These are phyloP conservation scores for Ectemnius continuus DNA, from an alignment of 2,888 invertebrate species.

Conservation along the genomic window DNA sequence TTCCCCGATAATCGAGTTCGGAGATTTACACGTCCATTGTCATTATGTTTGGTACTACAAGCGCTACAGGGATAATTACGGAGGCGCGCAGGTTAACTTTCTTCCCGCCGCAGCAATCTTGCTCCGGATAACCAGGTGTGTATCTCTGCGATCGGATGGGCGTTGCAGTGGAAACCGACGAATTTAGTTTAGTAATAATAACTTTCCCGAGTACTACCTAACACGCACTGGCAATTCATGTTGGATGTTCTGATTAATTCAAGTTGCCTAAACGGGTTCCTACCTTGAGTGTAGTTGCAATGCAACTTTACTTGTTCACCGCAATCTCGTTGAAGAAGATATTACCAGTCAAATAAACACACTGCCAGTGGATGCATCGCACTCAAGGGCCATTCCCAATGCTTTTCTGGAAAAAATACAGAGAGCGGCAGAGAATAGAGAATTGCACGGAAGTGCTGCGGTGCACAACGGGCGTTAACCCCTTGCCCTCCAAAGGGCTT, in stretches of 20 bases:
- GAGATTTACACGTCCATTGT: constrained; percentile 16
- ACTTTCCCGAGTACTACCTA: constrained; percentile 41
- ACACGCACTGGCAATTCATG: constrained; percentile 43
- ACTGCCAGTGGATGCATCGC: too few relatives aligned
- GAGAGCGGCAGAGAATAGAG: too few relatives aligned
- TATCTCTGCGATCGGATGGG: not conserved
- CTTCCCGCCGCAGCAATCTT: not conserved
- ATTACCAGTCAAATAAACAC: too few relatives aligned
- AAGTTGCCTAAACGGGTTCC: constrained; percentile 12
- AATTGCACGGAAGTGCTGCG: too few relatives aligned
- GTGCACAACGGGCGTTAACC: too few relatives aligned
- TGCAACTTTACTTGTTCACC: too few relatives aligned
- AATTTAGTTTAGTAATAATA: constrained; percentile 55
- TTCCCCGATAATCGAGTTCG: constrained; percentile 25
- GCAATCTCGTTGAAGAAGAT: too few relatives aligned
- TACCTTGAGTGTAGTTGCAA: too few relatives aligned
- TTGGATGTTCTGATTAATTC: constrained; percentile 45
- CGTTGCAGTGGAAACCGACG: not conserved
- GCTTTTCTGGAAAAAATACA: too few relatives aligned
- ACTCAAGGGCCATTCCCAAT: too few relatives aligned
- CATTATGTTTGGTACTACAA: constrained; percentile 31
- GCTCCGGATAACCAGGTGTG: too few relatives aligned
- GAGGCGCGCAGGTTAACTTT: not conserved
- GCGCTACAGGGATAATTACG: not conserved
- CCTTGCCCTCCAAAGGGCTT: too few relatives aligned